Evolutionary conservation across 2,113 vertebrate genomes (phyloP).

Genomic region (Pluvialis apricaria): DNA sequence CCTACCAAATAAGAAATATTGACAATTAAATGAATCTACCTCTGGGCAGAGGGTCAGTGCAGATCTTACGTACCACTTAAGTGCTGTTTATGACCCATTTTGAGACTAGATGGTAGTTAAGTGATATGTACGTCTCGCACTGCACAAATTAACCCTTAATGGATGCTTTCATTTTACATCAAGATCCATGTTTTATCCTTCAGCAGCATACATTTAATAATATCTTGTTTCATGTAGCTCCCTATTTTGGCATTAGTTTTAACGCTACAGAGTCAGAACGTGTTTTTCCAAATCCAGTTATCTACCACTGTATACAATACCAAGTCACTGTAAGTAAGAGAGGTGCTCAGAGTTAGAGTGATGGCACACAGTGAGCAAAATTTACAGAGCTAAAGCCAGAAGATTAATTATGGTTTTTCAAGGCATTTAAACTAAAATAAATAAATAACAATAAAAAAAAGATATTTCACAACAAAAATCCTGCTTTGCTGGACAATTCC

Average conservation of each 20-base stretch:
- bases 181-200: neutral
- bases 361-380: too few relatives aligned
- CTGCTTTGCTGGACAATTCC: neutral
- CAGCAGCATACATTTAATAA: neutral
- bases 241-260: neutral
- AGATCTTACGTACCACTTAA: neutral
- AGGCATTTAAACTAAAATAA: neutral
- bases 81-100: neutral
- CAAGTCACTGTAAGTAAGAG: neutral
- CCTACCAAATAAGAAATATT: neutral
- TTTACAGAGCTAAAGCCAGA: too few relatives aligned
- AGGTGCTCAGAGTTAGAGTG: too few relatives aligned
- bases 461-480: neutral
- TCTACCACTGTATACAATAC: neutral
- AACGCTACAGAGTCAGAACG: neutral
- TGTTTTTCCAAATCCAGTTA: neutral
- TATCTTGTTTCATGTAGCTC: neutral
- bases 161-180: neutral
- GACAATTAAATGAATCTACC: neutral
- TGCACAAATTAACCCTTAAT: neutral
- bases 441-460: neutral
- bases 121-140: fast-evolving
- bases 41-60: neutral
- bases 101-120: neutral
- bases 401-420: neutral